Conservation (phyloP, 2,113 vertebrate species). For the Scalopus aquaticus region DNA sequence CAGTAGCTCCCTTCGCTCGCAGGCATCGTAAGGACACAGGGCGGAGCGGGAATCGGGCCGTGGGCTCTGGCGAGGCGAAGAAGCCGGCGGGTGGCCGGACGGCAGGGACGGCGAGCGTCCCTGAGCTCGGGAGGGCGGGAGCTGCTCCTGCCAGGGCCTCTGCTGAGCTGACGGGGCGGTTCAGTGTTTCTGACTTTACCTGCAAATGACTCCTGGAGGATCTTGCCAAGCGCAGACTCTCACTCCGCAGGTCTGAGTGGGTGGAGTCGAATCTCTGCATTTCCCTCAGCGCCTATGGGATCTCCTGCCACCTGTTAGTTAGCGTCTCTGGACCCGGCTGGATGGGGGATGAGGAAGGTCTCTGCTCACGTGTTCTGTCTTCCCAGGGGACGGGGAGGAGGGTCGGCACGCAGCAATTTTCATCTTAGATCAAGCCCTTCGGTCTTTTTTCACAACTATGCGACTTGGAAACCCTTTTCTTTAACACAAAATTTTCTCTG, state of each 20-base stretch:
- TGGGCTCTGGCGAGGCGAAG: neutral
- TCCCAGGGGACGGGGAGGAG: rapidly evolving
- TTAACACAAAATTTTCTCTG: neutral
- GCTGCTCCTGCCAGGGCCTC: rapidly evolving
- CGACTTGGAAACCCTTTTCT: neutral
- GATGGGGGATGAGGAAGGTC: rapidly evolving
- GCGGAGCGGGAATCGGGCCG: rapidly evolving
- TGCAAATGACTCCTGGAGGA: rapidly evolving
- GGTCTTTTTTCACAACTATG: neutral
- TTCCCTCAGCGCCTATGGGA: neutral
- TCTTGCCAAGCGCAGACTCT: rapidly evolving
- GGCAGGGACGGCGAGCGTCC: rapidly evolving
- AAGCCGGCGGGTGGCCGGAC: rapidly evolving
- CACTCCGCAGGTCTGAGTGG: too few species aligned
- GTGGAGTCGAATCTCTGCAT: rapidly evolving
- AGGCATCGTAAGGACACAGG: too few species aligned
- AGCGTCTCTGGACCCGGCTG: neutral
- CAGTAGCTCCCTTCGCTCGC: rapidly evolving
- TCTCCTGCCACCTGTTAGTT: rapidly evolving
- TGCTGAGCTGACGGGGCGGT: rapidly evolving
- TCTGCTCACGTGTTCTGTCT: rapidly evolving
- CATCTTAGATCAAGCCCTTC: neutral
- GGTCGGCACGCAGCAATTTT: rapidly evolving
- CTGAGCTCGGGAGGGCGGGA: rapidly evolving
- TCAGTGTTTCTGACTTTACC: neutral